Base-by-base conservation (phyloP, 2,113 vertebrate species). In the Steatornis caripensis region DNA sequence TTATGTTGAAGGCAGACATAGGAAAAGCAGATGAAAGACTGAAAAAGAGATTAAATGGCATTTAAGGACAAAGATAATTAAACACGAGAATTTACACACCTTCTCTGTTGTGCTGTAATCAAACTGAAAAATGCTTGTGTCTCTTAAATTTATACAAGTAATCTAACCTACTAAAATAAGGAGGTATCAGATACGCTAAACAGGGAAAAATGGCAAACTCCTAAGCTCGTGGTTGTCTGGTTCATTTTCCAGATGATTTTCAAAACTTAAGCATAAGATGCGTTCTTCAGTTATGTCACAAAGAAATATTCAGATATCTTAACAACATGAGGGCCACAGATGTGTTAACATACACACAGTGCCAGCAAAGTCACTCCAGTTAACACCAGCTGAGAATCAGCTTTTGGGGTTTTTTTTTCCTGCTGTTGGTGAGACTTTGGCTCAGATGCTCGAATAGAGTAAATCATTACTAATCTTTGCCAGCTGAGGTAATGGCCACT, bases 381-480 rank as follows among this genome's bases (percentile, higher is more conserved):
- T 90, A 86, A 86, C 51, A 78, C 62, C 49, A 92, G 62, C 62
- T 86, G 72, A 95, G 39, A 93, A 90, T 80, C 62, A 92, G n/a
- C 54, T 71, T 75, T 91, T 30, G 26, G 17, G 0, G 12, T 76
- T 39, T 39, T 19, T 6, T 36, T 39, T 36, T 39, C 34, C 62
- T 61, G 58, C 46, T 74, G 41, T 70, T 84, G 68, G n/a, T 74
- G 34, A 43, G 46, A 57, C 57, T 84, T 87, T 9, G 30, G 51
- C 27, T 84, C 24, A 71, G 68, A 87, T 90, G 46, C 32, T 70
- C 78, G 72, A 84, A 78, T 16, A 82, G 61, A 79, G 57, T 76
- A 95, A 93, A 81, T 90, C 2, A 15, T 84, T 69, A n/a, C 32
- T 74, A 90, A 90, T 77, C 37, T 84, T 90, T 95, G 41, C 76